Percentiles rank a stretch among this genome's conserved stretches.
Evolutionary conservation across 2,113 vertebrate genomes (phyloP).

Genomic region (Prietella phreatophila): DNA sequence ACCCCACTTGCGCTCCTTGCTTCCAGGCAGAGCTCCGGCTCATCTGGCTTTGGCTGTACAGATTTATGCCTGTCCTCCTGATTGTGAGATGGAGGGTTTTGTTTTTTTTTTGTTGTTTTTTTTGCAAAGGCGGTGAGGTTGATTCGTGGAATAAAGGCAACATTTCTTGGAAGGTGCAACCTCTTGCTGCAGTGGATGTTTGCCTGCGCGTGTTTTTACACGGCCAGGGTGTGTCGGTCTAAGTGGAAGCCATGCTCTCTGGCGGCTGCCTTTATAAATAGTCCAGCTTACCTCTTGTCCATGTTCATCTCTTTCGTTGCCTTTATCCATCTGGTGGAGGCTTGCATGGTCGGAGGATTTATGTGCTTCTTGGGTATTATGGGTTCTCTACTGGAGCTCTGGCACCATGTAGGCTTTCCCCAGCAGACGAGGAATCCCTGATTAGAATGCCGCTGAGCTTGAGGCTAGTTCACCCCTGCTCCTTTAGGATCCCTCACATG

Average conservation of each 20-base stretch:
- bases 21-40: conserved; percentile 41
- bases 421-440: conserved; percentile 40
- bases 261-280: conserved; percentile 45
- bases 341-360: not conserved
- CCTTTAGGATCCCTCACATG: conserved; percentile 6
- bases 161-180: conserved; percentile 33
- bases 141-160: conserved; percentile 36
- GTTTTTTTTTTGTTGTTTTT: conserved; percentile 18
- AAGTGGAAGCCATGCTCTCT: conserved; percentile 40
- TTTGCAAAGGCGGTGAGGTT: conserved; percentile 25
- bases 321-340: conserved; percentile 8
- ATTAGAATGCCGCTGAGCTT: conserved; percentile 39
- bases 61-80: conserved; percentile 53
- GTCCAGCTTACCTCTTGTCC: conserved; percentile 28
- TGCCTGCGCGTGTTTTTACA: conserved; percentile 38
- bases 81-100: not conserved
- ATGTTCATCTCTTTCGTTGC: conserved; percentile 26
- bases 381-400: conserved; percentile 23
- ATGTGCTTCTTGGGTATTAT: conserved; percentile 33
- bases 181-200: conserved; percentile 7
- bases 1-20: conserved; percentile 17
- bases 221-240: conserved; percentile 42
- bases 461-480: conserved; percentile 16
- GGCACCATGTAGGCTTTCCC: conserved; percentile 36
- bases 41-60: conserved; percentile 59